These are phyloP conservation scores for Dasysyrphus tricinctus DNA, from an alignment of 2,888 invertebrate species.

Conservation along the genomic window DNA sequence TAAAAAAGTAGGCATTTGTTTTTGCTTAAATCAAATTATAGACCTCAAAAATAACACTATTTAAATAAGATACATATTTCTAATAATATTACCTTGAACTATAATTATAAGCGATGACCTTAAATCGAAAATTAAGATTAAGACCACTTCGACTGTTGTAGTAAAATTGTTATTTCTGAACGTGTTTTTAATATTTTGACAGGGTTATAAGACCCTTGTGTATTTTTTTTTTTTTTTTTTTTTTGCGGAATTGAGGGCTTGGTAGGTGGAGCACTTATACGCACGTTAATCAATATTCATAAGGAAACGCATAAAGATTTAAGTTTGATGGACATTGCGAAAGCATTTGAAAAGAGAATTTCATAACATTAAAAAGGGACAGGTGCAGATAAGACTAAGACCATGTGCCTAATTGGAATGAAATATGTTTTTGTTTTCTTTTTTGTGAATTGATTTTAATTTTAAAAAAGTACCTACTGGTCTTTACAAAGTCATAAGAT, in stretches of 20 bases:
- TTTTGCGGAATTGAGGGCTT: constrained; percentile 37
- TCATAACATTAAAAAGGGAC: constrained; percentile 14
- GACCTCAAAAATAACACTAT: not conserved
- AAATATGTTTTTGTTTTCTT: not conserved
- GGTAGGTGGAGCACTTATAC: constrained; percentile 42
- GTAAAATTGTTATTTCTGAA: constrained; percentile 40
- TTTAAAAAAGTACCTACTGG: not conserved
- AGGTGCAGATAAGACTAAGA: constrained; percentile 11
- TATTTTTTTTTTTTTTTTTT: constrained; percentile 7
- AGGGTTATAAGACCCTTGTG: constrained; percentile 23
- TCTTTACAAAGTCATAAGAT: not conserved
- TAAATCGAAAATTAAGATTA: constrained; percentile 50
- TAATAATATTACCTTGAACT: constrained; percentile 39
- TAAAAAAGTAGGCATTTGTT: not conserved
- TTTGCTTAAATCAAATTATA: not conserved
- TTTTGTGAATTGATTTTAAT: not conserved
- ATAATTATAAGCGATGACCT: constrained; percentile 41
- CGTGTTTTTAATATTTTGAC: constrained; percentile 34
- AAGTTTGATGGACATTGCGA: constrained; percentile 6
- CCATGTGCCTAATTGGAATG: constrained; percentile 15
- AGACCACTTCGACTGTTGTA: constrained; percentile 40
- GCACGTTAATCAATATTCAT: constrained; percentile 28
- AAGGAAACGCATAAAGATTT: constrained; percentile 22
- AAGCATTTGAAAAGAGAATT: constrained; percentile 17
- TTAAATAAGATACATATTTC: not conserved